Base-by-base conservation (phyloP, 37 sponge, comb jelly and placozoan species). In the Trichoplax adhaerens region DNA sequence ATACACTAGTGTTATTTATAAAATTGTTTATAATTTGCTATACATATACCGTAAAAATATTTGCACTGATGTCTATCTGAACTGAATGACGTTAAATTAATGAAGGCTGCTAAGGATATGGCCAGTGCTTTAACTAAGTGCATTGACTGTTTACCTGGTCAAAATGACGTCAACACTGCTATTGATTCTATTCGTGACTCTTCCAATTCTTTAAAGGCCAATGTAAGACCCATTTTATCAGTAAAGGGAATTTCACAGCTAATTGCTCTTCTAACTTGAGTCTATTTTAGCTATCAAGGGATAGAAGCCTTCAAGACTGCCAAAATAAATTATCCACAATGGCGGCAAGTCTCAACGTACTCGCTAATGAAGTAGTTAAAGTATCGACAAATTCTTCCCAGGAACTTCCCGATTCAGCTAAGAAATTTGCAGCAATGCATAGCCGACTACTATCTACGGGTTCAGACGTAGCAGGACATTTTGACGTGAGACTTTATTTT, bases 91-190 rank as follows among this genome's bases (percentile, higher is more conserved):
- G 29, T 29, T 65, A 74, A 60, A 55, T 66, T 74, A 56, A 63
- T 56, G 12, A 53, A 94, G 79, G 91, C 99, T 0, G 93, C 93
- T 65, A 91, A 91, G 72, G 93, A 86, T 51, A 92, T 96, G 53
- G 91, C 99, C 48, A 83, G 88, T 58, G 89, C 99, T 3, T 81
- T 96, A 58, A 88, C 88, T 69, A 83, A 83, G 65, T 80, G 91
- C 68, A 85, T 96, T 56, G 86, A 88, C 83, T 96, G 93, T 62
- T 81, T 96, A 48, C 99, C 99, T 55, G 99, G 99, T 29, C 84
- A 79, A 78, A 88, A 81, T 52, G 93, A 96, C 73, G 90, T 91
- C 58, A 89, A 96, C 68, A 85, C 85, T n/a, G 99, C 99, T 68
- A 91, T 96, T 69, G 29, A 29, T 29, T 29, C 29, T 29, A 29